These are phyloP conservation scores for Conus betulinus DNA, from an alignment of 1,140 invertebrate genomes.

Conservation along the genomic window DNA sequence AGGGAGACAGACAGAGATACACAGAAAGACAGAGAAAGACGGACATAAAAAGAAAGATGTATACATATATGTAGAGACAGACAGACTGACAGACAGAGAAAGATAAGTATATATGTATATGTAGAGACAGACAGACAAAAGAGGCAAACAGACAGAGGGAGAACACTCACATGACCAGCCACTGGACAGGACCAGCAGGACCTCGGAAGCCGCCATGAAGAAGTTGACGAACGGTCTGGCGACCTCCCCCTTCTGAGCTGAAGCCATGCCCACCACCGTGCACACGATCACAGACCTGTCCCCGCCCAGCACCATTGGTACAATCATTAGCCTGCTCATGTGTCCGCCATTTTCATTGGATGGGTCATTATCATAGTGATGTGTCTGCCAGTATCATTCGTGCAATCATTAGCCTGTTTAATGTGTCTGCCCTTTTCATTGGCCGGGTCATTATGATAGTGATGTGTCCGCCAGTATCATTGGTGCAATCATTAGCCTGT, in stretches of 20 bases:
- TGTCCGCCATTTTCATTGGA: too few species aligned
- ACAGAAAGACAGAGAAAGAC: too few species aligned
- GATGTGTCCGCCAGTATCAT: background rate
- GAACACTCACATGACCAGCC: constrained; percentile 50
- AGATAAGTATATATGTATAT: background rate
- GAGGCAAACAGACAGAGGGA: background rate
- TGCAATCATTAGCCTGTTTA: background rate
- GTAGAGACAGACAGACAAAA: background rate
- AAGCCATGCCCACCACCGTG: constrained; percentile 78
- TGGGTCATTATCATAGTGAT: background rate
- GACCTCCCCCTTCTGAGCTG: constrained; percentile 88
- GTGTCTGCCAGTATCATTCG: background rate
- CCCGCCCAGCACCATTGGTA: too few species aligned
- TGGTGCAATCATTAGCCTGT: too few species aligned
- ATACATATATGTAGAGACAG: background rate
- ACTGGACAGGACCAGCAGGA: constrained; percentile 52
- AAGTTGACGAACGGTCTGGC: constrained; percentile 51
- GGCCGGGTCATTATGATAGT: background rate
- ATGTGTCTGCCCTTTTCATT: background rate
- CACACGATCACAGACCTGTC: constrained; percentile 44
- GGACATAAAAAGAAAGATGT: too few species aligned
- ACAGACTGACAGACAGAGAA: background rate
- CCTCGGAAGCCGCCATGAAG: constrained; percentile 48
- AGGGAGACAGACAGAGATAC: too few species aligned
- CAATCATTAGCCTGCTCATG: background rate